phyloP scores from a whole-genome alignment of 2,888 invertebrate species.

The Polyploca ridens region DNA sequence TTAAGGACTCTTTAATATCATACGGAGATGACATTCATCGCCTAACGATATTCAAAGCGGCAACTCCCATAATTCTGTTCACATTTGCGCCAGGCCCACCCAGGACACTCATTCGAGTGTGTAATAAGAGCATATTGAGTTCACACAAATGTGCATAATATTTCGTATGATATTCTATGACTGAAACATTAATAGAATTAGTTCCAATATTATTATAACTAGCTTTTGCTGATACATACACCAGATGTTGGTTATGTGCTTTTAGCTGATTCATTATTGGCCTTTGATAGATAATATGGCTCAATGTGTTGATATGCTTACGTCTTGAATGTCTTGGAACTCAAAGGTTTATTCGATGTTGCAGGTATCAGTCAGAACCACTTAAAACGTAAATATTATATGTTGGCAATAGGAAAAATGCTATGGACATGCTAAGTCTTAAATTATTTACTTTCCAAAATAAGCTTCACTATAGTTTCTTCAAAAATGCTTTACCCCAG shows the following conservation, averaged over 20 bases:
- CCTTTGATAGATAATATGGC: background rate
- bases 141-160: constrained; percentile 10
- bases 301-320: background rate
- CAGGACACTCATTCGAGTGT: constrained; percentile 26
- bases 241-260: background rate
- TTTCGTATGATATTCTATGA: constrained; percentile 10
- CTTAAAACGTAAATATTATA: no score
- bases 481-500: no score
- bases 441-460: no score
- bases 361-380: no score
- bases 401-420: no score
- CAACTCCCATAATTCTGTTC: constrained; percentile 58
- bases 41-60: constrained; percentile 37
- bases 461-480: no score
- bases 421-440: no score
- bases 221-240: background rate
- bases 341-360: no score
- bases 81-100: constrained; percentile 47
- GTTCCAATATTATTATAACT: constrained; percentile 4
- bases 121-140: constrained; percentile 30
- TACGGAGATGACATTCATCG: constrained; percentile 23
- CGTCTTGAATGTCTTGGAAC: background rate
- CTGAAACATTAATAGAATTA: constrained; percentile 12
- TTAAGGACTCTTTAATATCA: constrained; percentile 21
- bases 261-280: background rate